These are phyloP conservation scores for Anoplophora glabripennis DNA, from an alignment of 1,140 invertebrate genomes.

Conservation along the genomic window DNA sequence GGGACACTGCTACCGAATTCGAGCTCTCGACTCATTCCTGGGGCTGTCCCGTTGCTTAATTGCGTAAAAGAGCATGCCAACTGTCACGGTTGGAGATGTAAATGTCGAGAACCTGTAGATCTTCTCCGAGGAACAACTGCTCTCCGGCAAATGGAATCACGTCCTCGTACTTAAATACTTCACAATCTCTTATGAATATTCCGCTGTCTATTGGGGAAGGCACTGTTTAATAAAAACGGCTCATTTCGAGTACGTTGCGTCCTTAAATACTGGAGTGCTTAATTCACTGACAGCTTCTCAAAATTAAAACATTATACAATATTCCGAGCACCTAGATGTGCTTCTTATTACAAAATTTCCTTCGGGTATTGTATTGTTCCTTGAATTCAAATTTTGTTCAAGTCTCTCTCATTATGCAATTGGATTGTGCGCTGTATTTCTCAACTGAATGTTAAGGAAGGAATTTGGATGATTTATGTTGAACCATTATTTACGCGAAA, in stretches of 20 bases:
- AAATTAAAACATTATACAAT: slow-evolving; percentile 1
- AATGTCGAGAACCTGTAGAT: slow-evolving; percentile 27
- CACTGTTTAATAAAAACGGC: background rate
- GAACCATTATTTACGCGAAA: no score
- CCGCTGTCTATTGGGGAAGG: slow-evolving; percentile 14
- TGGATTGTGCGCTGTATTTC: background rate
- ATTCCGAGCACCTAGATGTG: no score
- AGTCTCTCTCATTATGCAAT: background rate
- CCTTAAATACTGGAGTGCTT: background rate
- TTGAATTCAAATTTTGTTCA: background rate
- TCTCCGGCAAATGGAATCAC: slow-evolving; percentile 29
- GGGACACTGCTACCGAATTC: background rate
- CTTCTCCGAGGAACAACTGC: slow-evolving; percentile 17
- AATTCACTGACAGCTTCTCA: background rate
- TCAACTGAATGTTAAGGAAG: background rate
- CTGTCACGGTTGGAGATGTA: slow-evolving; percentile 10
- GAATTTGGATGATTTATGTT: background rate
- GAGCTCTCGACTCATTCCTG: background rate
- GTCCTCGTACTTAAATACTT: slow-evolving; percentile 21
- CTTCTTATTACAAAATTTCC: background rate
- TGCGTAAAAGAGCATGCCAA: slow-evolving; percentile 12
- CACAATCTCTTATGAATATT: slow-evolving; percentile 26
- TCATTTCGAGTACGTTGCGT: background rate
- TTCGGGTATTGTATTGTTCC: background rate
- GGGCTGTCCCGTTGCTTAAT: slow-evolving; percentile 6